Evolutionary conservation across 2,113 vertebrate genomes (phyloP), one percentile per base, ranked within the genome.

Genomic region (Elachura formosa): DNA sequence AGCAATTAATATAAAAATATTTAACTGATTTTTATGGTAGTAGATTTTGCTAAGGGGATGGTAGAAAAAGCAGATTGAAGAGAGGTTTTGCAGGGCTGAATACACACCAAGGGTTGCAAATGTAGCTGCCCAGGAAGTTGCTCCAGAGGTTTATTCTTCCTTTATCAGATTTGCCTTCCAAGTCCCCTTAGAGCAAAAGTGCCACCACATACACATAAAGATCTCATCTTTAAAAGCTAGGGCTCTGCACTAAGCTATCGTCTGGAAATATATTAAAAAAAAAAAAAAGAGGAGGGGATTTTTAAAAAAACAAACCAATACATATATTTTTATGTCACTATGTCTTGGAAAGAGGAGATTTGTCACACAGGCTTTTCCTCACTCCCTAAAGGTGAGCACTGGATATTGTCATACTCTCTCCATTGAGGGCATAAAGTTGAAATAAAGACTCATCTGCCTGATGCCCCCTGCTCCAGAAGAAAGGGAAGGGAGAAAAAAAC

Each of bases 241-340:
- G 29, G 48, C 58, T 68, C 45, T 59, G 66, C 24, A 59, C 25
- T 54, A 72, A 93, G 34, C n/a, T 61, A 8, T 22, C 20, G 31
- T 52, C 78, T 8, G 8, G 22, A 29, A 56, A 29, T 20, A 23
- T 34, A 56, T 12, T 23, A n/a, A 23, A 15, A 34, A n/a, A 18
- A 9, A 14, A 10, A 5, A 13, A 10, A 9, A 4, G 3, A 2
- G 3, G 3, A 2, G 2, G 10, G 5, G 6, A 2, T 28, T 12
- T 34, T 38, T 2, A 7, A 29, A 45, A 67, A 75, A 41, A 43
- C 0, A 73, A 78, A 56, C 5, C 13, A 48, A 49, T 15, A 41
- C 5, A 33, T 28, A 17, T 22, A 14, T 40, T 75, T 22, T 67
- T 78, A n/a, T 87, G n/a, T 84, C 14, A 66, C 28, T 25, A 1